phyloP scores from a whole-genome alignment of 2,888 invertebrate genomes.

The Synergus itoensis region DNA sequence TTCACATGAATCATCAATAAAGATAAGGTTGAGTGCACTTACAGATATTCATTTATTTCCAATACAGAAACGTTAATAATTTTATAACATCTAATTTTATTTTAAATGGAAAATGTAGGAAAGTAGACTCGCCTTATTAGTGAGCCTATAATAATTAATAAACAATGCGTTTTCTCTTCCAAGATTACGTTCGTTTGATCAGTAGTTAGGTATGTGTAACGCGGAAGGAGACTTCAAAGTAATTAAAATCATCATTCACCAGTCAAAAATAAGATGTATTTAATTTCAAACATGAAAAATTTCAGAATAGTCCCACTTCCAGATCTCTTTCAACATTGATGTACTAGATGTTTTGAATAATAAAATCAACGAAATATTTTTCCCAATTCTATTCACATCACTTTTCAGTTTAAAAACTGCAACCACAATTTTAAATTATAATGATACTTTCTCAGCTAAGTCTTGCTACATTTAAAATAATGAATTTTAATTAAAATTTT shows the following conservation, averaged over 20 bases:
- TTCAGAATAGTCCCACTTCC: too few species aligned
- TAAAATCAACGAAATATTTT: too few species aligned
- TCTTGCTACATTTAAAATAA: not conserved
- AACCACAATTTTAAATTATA: not conserved
- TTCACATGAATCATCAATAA: not conserved
- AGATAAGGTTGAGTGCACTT: conserved; percentile 14
- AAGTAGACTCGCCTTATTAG: not conserved
- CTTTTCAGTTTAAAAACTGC: too few species aligned
- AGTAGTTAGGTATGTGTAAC: conserved; percentile 13
- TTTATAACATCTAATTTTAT: not conserved
- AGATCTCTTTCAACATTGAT: too few species aligned
- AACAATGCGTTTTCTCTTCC: conserved; percentile 24
- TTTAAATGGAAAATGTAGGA: not conserved
- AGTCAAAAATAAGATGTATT: not conserved
- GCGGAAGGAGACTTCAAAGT: conserved; percentile 13
- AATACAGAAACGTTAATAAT: not conserved
- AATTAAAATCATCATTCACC: conserved; percentile 2
- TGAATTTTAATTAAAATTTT: not conserved
- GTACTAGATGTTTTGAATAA: too few species aligned
- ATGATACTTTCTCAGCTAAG: not conserved
- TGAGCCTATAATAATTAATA: conserved; percentile 18
- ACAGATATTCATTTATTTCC: not conserved
- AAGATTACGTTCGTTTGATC: conserved; percentile 15
- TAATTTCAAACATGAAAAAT: too few species aligned
- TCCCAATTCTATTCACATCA: too few species aligned